Percentiles rank a stretch among this genome's conserved stretches.
These are phyloP conservation scores for Antheraea pernyi DNA, from an alignment of 1,140 invertebrate species.

Conservation along the genomic window DNA sequence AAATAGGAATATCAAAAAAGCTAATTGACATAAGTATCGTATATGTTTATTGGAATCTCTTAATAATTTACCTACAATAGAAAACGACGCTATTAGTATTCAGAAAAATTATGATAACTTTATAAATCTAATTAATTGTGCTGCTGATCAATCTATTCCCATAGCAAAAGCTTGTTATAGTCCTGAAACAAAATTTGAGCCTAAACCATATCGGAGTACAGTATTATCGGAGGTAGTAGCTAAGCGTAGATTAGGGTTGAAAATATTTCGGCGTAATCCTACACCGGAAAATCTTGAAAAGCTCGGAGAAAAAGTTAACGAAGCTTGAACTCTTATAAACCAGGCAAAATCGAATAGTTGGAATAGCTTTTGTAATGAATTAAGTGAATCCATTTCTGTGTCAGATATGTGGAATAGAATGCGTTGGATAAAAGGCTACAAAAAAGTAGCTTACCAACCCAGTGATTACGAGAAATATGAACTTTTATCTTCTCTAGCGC, in stretches of 20 bases:
- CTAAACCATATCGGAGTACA: slow-evolving; percentile 23
- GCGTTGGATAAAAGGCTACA: slow-evolving; percentile 29
- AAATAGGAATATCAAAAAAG: slow-evolving; percentile 19
- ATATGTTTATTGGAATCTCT: neutral
- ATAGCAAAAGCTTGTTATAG: slow-evolving; percentile 14
- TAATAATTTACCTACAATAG: neutral
- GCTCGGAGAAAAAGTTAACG: slow-evolving; percentile 12
- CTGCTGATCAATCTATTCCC: slow-evolving; percentile 21
- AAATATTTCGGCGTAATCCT: slow-evolving; percentile 19
- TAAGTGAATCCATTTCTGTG: slow-evolving; percentile 21
- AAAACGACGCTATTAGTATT: neutral
- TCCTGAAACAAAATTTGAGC: slow-evolving; percentile 17
- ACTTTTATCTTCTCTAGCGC: slow-evolving; percentile 16
- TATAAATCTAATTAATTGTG: slow-evolving; percentile 1
- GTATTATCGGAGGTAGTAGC: slow-evolving; percentile 22
- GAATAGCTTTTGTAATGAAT: slow-evolving; percentile 27
- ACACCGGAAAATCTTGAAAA: slow-evolving; percentile 16
- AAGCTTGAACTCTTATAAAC: slow-evolving; percentile 21
- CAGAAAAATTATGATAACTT: slow-evolving; percentile 20
- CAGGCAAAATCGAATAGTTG: slow-evolving; percentile 26
- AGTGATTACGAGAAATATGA: slow-evolving; percentile 15
- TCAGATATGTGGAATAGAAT: slow-evolving; percentile 37
- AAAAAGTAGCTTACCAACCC: too few species aligned
- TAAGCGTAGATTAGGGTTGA: slow-evolving; percentile 16
- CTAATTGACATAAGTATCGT: slow-evolving; percentile 22